These are phyloP conservation scores for Diploptera punctata DNA, from an alignment of 2,888 invertebrate genomes.

Conservation along the genomic window DNA sequence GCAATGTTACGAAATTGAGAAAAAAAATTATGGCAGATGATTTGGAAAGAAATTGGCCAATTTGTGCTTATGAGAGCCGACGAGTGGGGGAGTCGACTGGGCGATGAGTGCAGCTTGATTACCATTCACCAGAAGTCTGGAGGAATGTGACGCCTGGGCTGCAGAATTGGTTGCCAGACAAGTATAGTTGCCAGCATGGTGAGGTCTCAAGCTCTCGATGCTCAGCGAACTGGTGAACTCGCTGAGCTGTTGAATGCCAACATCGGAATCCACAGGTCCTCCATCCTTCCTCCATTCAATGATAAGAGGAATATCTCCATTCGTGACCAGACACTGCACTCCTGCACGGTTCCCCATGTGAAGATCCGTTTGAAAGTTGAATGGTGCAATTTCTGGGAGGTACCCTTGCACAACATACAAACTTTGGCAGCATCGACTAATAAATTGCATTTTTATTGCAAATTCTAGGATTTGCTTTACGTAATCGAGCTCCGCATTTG, in stretches of 20 bases:
- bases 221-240: slow-evolving; percentile 48
- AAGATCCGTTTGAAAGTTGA: slow-evolving; percentile 52
- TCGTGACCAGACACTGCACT: slow-evolving; percentile 51
- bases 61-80: too few relatives aligned
- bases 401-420: slow-evolving; percentile 48
- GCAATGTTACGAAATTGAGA: too few relatives aligned
- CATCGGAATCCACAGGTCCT: slow-evolving; percentile 45
- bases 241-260: slow-evolving; percentile 46
- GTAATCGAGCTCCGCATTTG: too few relatives aligned
- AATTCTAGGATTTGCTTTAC: too few relatives aligned
- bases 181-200: slow-evolving; percentile 46
- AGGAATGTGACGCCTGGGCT: slow-evolving; percentile 47
- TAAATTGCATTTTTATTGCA: too few relatives aligned
- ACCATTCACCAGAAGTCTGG: slow-evolving; percentile 50
- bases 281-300: slow-evolving; percentile 52
- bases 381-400: slow-evolving; percentile 54
- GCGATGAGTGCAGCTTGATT: slow-evolving; percentile 40
- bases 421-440: too few relatives aligned
- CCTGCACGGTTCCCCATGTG: slow-evolving; percentile 51
- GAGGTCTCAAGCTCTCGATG: slow-evolving; percentile 44
- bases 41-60: too few relatives aligned
- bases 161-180: slow-evolving; percentile 45
- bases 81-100: not conserved
- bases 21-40: too few relatives aligned
- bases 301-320: slow-evolving; percentile 49